These are phyloP conservation scores for Melanostigma gelatinosum DNA, from an alignment of 2,113 vertebrate genomes.

Conservation along the genomic window DNA sequence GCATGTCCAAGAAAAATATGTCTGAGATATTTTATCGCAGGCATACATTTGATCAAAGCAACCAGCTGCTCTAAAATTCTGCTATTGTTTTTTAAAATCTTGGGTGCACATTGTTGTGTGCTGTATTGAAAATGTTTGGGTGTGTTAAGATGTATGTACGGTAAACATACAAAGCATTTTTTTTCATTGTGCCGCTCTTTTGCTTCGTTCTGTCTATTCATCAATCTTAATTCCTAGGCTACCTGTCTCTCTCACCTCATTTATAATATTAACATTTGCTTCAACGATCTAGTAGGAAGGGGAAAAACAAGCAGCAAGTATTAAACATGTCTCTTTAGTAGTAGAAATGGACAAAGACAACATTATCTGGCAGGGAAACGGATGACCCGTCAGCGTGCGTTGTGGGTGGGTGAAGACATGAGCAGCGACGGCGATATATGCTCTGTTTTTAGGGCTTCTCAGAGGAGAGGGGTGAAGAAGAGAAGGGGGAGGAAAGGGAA, in stretches of 20 bases:
- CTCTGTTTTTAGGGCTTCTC: conserved; percentile 58
- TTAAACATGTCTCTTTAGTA: conserved; percentile 49
- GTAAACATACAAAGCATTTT: conserved; percentile 7
- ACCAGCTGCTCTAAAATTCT: background rate
- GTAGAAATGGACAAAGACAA: conserved; percentile 66
- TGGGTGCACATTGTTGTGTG: background rate
- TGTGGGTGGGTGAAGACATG: conserved; percentile 58
- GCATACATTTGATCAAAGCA: background rate
- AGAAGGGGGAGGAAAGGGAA: conserved; percentile 10
- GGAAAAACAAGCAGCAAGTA: conserved; percentile 11
- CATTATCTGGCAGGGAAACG: conserved; percentile 58
- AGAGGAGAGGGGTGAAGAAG: conserved; percentile 10
- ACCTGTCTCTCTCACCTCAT: conserved; percentile 21
- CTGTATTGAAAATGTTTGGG: background rate
- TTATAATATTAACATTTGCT: conserved; percentile 29
- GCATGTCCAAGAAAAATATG: background rate
- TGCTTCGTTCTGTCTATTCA: background rate
- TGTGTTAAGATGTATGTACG: background rate
- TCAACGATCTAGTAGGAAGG: conserved; percentile 16
- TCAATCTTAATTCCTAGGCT: conserved; percentile 14
- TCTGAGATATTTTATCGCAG: background rate
- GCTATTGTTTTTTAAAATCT: background rate
- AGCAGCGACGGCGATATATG: conserved; percentile 61
- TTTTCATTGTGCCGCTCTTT: background rate
- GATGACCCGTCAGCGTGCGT: conserved; percentile 54